Conservation (phyloP, 2,797 vertebrate species). For the Gorsachius magnificus region DNA sequence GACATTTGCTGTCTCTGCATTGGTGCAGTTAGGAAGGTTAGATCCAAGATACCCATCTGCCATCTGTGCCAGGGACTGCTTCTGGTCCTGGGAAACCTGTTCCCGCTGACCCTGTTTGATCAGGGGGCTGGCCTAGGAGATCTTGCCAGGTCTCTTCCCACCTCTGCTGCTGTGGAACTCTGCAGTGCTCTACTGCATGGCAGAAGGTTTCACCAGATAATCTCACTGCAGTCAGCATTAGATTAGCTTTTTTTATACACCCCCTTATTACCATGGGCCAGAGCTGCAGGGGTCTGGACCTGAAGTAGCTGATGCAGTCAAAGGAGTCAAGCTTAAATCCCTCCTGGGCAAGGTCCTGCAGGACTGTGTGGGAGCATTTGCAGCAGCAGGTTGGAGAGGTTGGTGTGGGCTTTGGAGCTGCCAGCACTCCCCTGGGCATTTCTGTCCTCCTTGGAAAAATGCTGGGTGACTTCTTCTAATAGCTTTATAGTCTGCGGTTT, state of each 20-base stretch:
- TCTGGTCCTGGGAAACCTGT: background rate
- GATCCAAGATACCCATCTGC: background rate
- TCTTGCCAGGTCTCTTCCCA: background rate
- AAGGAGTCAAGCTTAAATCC: background rate
- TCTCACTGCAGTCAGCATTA: background rate
- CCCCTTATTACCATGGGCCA: background rate
- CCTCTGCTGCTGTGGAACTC: background rate
- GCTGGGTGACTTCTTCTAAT: background rate
- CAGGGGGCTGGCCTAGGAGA: background rate
- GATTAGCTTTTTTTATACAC: background rate
- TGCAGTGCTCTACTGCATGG: background rate
- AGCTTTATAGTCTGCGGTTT: background rate
- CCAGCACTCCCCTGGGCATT: background rate
- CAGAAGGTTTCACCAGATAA: background rate
- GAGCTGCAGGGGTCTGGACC: background rate
- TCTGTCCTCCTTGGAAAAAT: fast-evolving
- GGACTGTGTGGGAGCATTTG: fast-evolving
- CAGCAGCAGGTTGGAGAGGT: background rate
- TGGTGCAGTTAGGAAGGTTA: background rate
- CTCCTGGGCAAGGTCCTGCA: background rate
- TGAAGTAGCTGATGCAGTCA: background rate
- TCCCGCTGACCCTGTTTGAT: background rate
- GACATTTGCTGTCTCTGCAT: background rate
- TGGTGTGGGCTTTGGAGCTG: fast-evolving
- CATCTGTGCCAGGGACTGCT: background rate